Base-by-base conservation (phyloP, 2,888 invertebrate species). In the Agrotis clavis region DNA sequence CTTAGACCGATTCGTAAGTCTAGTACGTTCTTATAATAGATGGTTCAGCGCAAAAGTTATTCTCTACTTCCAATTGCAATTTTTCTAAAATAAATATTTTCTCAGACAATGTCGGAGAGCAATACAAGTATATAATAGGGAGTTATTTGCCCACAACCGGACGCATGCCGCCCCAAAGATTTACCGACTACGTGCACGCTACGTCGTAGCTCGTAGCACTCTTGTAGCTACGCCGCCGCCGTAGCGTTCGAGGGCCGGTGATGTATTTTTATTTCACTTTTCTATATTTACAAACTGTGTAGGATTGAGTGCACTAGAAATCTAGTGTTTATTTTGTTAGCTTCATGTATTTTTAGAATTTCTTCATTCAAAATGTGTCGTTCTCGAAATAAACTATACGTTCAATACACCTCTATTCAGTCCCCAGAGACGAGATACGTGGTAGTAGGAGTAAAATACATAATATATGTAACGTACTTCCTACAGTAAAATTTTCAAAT, bases 171-270 rank as follows among this genome's bases (percentile, higher is more conserved):
- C 70, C 45, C 56, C 18, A 41, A 77, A 78, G 86, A 84, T 86
- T 84, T 84, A 84, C 79, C 41, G 72, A 30, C 79, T 84, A 86
- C 82, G 84, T 86, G 86, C 85, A 86, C 77, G 86, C 85, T 86
- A 86, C 84, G 71, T 4, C 82, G 73, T 77, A 83, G 80, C 83
- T 67, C 74, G 70, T 76, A 84, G 81, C 84, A 70, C 71, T 72
- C 75, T 71, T 60, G n/a, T n/a, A n/a, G 69, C 73, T 80, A 80
- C 67, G 69, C 48, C n/a, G n/a, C n/a, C n/a, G n/a, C n/a, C 78
- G 84, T 84, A 86, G 75, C 75, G 25, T 79, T 71, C 63, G 71
- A 73, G 64, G 64, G 64, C 72, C 62, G 47, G 56, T 67, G 63
- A 77, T 59, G 66, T 86, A 77, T 74, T 75, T 74, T 79, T 67